phyloP scores from a whole-genome alignment of 53 echinoderm and acorn worm species.

The Paracentrotus lividus region DNA sequence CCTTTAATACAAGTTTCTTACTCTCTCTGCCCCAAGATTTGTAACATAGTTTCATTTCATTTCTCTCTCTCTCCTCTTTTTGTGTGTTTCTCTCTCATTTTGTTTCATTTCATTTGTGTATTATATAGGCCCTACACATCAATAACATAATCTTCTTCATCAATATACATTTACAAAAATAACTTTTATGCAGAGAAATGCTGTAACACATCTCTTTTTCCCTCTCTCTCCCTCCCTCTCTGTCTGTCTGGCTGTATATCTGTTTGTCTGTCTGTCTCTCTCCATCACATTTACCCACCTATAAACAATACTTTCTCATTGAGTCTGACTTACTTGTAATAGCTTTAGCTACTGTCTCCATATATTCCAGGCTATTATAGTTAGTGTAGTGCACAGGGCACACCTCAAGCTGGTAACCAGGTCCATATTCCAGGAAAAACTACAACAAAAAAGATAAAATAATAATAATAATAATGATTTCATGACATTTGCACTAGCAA shows the following conservation, averaged over 20 bases:
- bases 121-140: too few relatives aligned
- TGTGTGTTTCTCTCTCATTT: not conserved
- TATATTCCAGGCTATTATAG: constrained; percentile 77
- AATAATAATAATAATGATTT: too few relatives aligned
- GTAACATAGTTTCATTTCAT: too few relatives aligned
- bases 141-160: too few relatives aligned
- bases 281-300: not conserved
- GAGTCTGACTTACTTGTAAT: constrained; percentile 76
- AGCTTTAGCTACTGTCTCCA: constrained; percentile 73
- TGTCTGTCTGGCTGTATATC: too few relatives aligned
- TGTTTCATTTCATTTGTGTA: not conserved
- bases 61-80: not conserved
- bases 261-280: not conserved
- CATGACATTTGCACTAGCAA: too few relatives aligned
- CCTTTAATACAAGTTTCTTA: too few relatives aligned
- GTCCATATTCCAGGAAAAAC: constrained; percentile 97
- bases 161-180: too few relatives aligned
- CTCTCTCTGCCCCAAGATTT: too few relatives aligned
- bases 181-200: not conserved
- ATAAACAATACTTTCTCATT: not conserved
- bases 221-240: not conserved
- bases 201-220: not conserved
- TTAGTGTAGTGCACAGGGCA: constrained; percentile 85
- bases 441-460: constrained; percentile 30
- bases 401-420: constrained; percentile 92